Evolutionary conservation across 2,797 vertebrate species (phyloP), one percentile per base, ranked within the genome.

Genomic region (Crax fasciolata): DNA sequence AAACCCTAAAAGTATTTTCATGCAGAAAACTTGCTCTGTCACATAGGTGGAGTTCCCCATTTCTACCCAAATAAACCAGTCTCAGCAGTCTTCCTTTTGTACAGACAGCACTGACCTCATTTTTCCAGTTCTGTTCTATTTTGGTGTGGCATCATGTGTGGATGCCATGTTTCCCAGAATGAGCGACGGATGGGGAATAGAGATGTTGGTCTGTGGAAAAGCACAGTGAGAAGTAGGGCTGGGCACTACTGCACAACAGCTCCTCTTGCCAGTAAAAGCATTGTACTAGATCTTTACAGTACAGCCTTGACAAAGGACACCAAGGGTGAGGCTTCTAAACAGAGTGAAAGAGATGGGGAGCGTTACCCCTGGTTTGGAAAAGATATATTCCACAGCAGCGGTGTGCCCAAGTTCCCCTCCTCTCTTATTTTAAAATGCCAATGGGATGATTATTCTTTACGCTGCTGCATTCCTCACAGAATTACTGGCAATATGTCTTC

Each of bases 71-170:
- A 10, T 23, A 90, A 86, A 83, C 11, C 49, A 85, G 28, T 30
- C 61, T 74, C 24, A 17, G 63, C 28, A 32, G 11, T 7, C 66
- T 67, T 39, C 24, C 15, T 32, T 94, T 51, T 35, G 70, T 43
- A 73, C 54, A 65, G 61, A 84, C 49, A 57, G 68, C 58, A 25
- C 0, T 67, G 68, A 93, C 52, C 8, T 76, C 0, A 17, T 85
- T 87, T 93, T 95, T 85, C 90, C 82, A 95, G 21, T 74, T 83
- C 63, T 70, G 57, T 67, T 85, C 88, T 88, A 72, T 90, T 94
- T 91, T 48, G 30, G 80, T 84, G 46, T 5, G 1, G 41, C n/a
- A 63, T 35, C 65, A n/a, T 4, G 14, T 38, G 38, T 14, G 49
- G 75, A 80, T 52, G 35, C 14, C 8, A 11, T 59, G 19, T 54